Base-by-base conservation (phyloP, 1,140 invertebrate genomes). In the Galendromus occidentalis region DNA sequence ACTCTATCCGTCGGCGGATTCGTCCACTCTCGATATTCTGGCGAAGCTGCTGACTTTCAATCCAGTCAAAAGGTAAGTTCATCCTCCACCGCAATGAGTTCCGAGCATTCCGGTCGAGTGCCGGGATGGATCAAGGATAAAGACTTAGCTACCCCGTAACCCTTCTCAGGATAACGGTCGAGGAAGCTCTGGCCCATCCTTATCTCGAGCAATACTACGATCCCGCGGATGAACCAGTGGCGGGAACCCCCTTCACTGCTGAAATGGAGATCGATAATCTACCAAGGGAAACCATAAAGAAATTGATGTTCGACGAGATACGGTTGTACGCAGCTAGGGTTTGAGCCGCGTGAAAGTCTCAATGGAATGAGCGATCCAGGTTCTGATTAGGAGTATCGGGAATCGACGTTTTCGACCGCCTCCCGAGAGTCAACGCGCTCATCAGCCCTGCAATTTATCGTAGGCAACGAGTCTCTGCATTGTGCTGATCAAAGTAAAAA, bases 151-250 rank as follows among this genome's bases (percentile, higher is more conserved):
- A 20, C 18, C 7, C 25, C 25, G 17, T 28, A 86, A 97, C 9
- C 33, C 9, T 39, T 76, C 93, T 88, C 74, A 82, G 96, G 71
- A 96, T 98, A 73, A 88, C 85, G 7, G 94, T 98, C 22, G 94
- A 98, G 78, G 87, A 96, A 71, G 91, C 94, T 4, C 79, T 98
- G n/a, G 91, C 92, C 41, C 94, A 98, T 80, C 93, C 93, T 2
- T 99, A 98, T 79, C 81, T 99, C 68, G 91, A 95, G 77, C 92
- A 97, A 82, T 99, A 98, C 83, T 98, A 98, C 78, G 95, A 99
- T 77, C 94, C 94, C 59, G 87, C 87, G 69, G 95, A 99, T 79
- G 96, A 99, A 92, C 95, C 95, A 63, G 86, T 97, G 25, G 93
- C 93, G 29, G 92, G 96, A 76, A 88, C 93, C 74, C 96, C 95